These are phyloP conservation scores for Lasioglossum calceatum DNA, from an alignment of 2,888 invertebrate genomes.

Conservation along the genomic window DNA sequence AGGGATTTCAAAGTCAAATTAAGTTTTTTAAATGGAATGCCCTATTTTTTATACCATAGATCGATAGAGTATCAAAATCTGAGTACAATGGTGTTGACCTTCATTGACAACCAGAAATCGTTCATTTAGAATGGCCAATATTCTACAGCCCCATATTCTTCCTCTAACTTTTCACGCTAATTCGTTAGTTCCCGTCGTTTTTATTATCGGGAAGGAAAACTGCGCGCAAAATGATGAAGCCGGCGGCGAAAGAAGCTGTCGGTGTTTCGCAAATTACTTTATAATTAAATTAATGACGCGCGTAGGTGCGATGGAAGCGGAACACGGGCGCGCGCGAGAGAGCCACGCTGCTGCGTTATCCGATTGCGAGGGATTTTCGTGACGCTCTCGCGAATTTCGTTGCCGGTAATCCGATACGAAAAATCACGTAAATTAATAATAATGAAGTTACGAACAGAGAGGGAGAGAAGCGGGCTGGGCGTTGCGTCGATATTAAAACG, in stretches of 20 bases:
- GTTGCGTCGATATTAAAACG: slow-evolving; percentile 33
- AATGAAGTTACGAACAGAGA: slow-evolving; percentile 38
- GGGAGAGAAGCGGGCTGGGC: background rate
- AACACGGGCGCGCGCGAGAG: background rate
- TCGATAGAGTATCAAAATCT: background rate
- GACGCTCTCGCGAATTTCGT: slow-evolving; percentile 45
- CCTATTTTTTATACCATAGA: background rate
- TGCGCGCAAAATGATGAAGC: slow-evolving; percentile 17
- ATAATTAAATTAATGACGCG: slow-evolving; percentile 57
- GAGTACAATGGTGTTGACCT: background rate
- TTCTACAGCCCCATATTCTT: no score
- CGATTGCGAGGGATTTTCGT: slow-evolving; percentile 52
- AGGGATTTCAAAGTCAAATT: no score
- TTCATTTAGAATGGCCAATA: no score
- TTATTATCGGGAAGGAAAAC: slow-evolving; percentile 7
- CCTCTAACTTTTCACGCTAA: background rate
- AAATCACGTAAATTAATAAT: slow-evolving; percentile 59
- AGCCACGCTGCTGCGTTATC: slow-evolving; percentile 18
- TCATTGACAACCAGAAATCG: no score
- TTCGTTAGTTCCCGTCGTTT: background rate
- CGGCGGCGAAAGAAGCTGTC: slow-evolving; percentile 43
- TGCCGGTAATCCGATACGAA: slow-evolving; percentile 54
- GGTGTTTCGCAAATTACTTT: slow-evolving; percentile 45
- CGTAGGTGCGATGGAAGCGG: slow-evolving; percentile 27
- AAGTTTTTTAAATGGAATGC: no score